A percentile compares a stretch with the other conserved stretches of the same genome.
phyloP scores from a whole-genome alignment of 2,888 invertebrate species.

The Rhagonycha fulva region DNA sequence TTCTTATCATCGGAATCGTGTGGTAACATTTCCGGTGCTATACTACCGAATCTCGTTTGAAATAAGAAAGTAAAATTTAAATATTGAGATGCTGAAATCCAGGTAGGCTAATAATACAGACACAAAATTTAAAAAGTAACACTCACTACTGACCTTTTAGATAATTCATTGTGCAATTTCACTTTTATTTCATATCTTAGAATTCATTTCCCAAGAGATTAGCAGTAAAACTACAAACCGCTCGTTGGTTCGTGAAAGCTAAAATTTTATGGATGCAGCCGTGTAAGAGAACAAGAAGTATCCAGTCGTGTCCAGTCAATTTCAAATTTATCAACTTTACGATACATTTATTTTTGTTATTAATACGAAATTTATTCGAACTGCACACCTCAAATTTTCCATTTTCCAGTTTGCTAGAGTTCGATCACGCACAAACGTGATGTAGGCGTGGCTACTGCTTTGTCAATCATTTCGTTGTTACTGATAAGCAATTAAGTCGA shows the following conservation, averaged over 20 bases:
- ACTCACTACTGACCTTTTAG: conserved; percentile 20
- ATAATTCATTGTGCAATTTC: conserved; percentile 32
- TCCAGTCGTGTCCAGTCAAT: conserved; percentile 34
- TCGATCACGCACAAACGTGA: not conserved
- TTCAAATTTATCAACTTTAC: conserved; percentile 33
- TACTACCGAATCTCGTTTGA: not conserved
- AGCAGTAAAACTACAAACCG: conserved; percentile 32
- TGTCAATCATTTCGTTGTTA: not conserved
- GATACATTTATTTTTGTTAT: not conserved
- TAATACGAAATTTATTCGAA: not conserved
- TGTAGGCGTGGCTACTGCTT: not conserved
- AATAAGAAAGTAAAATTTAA: not conserved
- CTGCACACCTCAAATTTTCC: not conserved
- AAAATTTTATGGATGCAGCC: conserved; percentile 33
- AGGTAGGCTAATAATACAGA: conserved; percentile 1
- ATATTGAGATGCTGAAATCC: not conserved
- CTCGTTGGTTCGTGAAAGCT: conserved; percentile 30
- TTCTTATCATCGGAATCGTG: not conserved
- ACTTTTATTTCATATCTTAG: conserved; percentile 31
- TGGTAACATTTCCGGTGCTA: not conserved
- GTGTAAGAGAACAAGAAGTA: conserved; percentile 28
- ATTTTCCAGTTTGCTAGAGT: not conserved
- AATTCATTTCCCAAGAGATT: conserved; percentile 33
- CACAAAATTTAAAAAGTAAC: not conserved
- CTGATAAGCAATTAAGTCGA: not conserved